These are phyloP conservation scores for Fistularia commersonii DNA, from an alignment of 2,797 vertebrate species.

Conservation along the genomic window DNA sequence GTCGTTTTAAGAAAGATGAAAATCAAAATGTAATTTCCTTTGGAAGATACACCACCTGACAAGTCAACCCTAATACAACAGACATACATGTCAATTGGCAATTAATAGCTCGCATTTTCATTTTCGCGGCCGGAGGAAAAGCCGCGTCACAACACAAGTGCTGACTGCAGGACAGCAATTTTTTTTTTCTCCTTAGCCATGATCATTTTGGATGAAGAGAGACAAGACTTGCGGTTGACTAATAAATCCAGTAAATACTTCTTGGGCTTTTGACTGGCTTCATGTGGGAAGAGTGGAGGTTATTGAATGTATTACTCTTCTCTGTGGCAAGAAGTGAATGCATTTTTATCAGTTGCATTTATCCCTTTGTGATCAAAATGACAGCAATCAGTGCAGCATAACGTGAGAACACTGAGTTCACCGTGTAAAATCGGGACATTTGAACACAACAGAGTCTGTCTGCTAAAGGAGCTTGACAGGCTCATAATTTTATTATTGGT, in stretches of 20 bases:
- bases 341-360: slow-evolving; percentile 2
- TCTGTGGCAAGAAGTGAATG: background rate
- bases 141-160: slow-evolving; percentile 10
- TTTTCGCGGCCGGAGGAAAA: slow-evolving; percentile 17
- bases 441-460: too few relatives aligned
- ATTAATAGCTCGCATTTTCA: slow-evolving; percentile 2
- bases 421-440: too few relatives aligned
- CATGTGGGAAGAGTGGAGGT: slow-evolving; percentile 7
- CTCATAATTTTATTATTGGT: background rate
- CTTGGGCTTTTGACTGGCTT: slow-evolving; percentile 7
- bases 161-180: slow-evolving; percentile 13
- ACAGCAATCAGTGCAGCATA: too few relatives aligned
- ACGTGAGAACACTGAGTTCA: too few relatives aligned
- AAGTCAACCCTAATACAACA: slow-evolving; percentile 4
- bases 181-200: background rate
- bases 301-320: background rate
- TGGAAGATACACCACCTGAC: background rate
- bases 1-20: slow-evolving; percentile 2
- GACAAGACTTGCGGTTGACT: slow-evolving; percentile 1
- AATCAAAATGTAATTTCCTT: slow-evolving; percentile 12
- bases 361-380: background rate
- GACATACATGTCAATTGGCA: slow-evolving; percentile 6
- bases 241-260: slow-evolving; percentile 11
- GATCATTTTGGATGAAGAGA: slow-evolving; percentile 22
- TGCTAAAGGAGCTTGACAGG: background rate